Evolutionary conservation across 1,140 invertebrate species (phyloP).

Genomic region (Drosophila paulistorum): DNA sequence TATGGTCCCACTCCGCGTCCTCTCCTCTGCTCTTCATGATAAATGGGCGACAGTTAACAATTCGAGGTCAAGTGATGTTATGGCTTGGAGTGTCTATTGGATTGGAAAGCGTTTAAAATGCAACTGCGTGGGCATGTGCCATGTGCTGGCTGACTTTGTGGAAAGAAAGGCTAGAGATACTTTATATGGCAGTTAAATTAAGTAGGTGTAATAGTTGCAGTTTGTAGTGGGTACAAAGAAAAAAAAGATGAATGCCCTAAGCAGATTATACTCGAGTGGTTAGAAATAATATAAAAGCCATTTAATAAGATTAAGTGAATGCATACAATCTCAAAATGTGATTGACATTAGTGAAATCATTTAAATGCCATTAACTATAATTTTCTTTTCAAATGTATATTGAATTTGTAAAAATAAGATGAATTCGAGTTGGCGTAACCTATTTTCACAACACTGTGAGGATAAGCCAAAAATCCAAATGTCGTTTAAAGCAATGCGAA

Average conservation of each 20-base stretch:
- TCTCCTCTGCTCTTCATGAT: slow-evolving; percentile 30
- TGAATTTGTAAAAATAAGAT: no score
- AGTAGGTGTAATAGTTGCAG: slow-evolving; percentile 24
- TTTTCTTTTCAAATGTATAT: no score
- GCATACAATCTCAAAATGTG: not conserved
- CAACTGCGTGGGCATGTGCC: slow-evolving; percentile 15
- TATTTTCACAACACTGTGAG: no score
- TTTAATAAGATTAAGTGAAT: not conserved
- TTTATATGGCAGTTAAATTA: slow-evolving; percentile 14
- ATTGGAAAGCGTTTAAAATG: slow-evolving; percentile 34
- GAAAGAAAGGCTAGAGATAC: slow-evolving; percentile 10
- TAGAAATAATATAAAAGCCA: not conserved
- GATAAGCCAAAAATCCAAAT: no score
- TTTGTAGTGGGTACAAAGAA: slow-evolving; percentile 12
- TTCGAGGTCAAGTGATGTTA: slow-evolving; percentile 36
- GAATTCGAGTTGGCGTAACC: no score
- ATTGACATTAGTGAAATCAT: slow-evolving; percentile 4
- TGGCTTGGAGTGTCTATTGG: slow-evolving; percentile 28
- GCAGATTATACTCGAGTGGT: slow-evolving; percentile 5
- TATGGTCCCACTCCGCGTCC: not conserved
- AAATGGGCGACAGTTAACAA: slow-evolving; percentile 52
- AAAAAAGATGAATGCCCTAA: slow-evolving; percentile 20
- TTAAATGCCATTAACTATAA: no score
- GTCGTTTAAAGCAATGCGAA: no score
- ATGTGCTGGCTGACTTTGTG: not conserved